A percentile compares a stretch with the other conserved stretches of the same genome.
These are phyloP conservation scores for Patella caerulea DNA, from an alignment of 2,888 invertebrate species.

Conservation along the genomic window DNA sequence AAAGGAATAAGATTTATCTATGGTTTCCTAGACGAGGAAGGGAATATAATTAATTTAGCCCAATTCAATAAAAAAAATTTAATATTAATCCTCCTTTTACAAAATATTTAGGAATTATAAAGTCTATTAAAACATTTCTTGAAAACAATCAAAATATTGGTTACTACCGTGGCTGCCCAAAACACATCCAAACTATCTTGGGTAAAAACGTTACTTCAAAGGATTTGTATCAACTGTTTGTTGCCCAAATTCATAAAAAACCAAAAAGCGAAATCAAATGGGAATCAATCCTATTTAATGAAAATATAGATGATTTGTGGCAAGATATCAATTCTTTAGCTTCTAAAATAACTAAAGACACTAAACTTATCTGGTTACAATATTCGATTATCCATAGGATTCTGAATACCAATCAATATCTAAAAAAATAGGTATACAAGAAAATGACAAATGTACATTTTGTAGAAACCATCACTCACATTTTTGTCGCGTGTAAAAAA, in stretches of 20 bases:
- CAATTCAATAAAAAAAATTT: no score
- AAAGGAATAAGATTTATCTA: neutral
- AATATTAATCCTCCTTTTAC: no score
- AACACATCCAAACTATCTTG: no score
- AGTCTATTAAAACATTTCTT: no score
- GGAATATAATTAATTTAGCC: neutral
- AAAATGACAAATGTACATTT: no score
- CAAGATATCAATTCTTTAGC: neutral
- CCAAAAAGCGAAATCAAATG: neutral
- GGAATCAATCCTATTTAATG: neutral
- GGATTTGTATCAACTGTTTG: neutral
- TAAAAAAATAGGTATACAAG: no score
- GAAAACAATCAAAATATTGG: no score
- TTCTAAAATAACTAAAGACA: neutral
- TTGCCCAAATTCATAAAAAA: neutral
- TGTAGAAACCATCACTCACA: no score
- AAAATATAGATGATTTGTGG: neutral
- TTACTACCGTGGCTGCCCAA: no score
- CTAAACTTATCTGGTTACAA: conserved; percentile 7
- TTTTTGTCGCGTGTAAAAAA: no score
- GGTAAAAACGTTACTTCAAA: neutral
- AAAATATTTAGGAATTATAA: no score
- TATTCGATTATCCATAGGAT: neutral
- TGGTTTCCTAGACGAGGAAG: neutral
- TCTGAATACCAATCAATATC: neutral